Evolutionary conservation across 1,140 invertebrate genomes (phyloP).

Genomic region (Aporrectodea caliginosa): DNA sequence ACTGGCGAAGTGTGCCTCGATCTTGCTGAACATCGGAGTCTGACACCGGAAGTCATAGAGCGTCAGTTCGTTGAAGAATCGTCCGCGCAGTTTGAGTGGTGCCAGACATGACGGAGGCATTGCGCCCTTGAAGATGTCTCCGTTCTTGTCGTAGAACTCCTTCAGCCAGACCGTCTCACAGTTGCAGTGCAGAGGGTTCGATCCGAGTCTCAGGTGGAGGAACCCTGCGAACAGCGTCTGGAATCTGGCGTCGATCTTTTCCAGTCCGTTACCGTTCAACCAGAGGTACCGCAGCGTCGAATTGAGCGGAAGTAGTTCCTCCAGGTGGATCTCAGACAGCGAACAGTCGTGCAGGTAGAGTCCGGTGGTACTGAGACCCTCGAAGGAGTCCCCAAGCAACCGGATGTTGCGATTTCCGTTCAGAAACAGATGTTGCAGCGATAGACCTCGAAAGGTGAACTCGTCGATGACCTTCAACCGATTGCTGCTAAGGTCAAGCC

Average conservation of each 20-base stretch:
- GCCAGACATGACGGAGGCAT: constrained; percentile 43
- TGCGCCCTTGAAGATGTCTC: constrained; percentile 42
- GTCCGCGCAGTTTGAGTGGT: constrained; percentile 39
- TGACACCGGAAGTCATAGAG: constrained; percentile 47
- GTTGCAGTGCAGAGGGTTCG: constrained; percentile 53
- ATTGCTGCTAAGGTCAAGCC: constrained; percentile 53
- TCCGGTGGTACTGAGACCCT: constrained; percentile 46
- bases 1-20: not conserved
- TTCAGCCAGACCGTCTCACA: constrained; percentile 51
- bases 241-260: constrained; percentile 43
- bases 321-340: constrained; percentile 42
- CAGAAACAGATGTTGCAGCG: constrained; percentile 49
- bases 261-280: constrained; percentile 51
- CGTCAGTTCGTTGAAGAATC: constrained; percentile 42
- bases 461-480: constrained; percentile 45
- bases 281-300: constrained; percentile 48
- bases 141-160: constrained; percentile 40
- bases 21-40: constrained; percentile 9
- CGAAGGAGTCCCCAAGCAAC: constrained; percentile 46
- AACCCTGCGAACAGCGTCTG: constrained; percentile 44
- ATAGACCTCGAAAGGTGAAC: constrained; percentile 49
- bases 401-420: constrained; percentile 50
- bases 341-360: constrained; percentile 51
- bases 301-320: constrained; percentile 47
- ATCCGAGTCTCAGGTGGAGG: constrained; percentile 47